phyloP scores from a whole-genome alignment of 1,140 invertebrate genomes.

The Papilio polyxenes region DNA sequence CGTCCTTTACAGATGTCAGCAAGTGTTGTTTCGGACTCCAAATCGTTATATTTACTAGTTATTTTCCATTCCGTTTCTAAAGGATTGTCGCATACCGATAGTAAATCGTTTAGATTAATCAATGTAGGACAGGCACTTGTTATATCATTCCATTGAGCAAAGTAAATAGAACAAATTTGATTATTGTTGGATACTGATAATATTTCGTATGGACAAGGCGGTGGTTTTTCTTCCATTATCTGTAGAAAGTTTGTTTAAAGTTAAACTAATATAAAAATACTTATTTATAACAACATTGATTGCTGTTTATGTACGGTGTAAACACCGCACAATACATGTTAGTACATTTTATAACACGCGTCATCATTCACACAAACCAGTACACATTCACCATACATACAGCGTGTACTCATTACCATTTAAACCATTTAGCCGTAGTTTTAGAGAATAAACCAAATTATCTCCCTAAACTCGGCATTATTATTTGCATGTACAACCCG shows the following conservation, averaged over 20 bases:
- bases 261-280: no score
- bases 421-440: no score
- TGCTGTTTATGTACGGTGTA: no score
- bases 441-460: no score
- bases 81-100: slow-evolving; percentile 51
- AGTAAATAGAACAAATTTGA: slow-evolving; percentile 48
- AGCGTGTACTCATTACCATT: no score
- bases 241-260: slow-evolving; percentile 33
- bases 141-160: slow-evolving; percentile 45
- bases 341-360: no score
- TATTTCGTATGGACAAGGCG: slow-evolving; percentile 57
- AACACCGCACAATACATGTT: no score
- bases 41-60: slow-evolving; percentile 43
- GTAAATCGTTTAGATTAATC: slow-evolving; percentile 48
- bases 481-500: no score
- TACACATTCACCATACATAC: no score
- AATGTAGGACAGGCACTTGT: slow-evolving; percentile 42
- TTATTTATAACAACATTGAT: no score
- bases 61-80: slow-evolving; percentile 56
- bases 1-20: slow-evolving; percentile 52
- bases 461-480: no score
- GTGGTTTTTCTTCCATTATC: slow-evolving; percentile 57
- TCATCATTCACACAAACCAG: no score
- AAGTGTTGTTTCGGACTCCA: slow-evolving; percentile 38
- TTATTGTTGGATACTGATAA: slow-evolving; percentile 46